Conservation (phyloP, 2,888 invertebrate genomes). For the Aricia artaxerxes region DNA sequence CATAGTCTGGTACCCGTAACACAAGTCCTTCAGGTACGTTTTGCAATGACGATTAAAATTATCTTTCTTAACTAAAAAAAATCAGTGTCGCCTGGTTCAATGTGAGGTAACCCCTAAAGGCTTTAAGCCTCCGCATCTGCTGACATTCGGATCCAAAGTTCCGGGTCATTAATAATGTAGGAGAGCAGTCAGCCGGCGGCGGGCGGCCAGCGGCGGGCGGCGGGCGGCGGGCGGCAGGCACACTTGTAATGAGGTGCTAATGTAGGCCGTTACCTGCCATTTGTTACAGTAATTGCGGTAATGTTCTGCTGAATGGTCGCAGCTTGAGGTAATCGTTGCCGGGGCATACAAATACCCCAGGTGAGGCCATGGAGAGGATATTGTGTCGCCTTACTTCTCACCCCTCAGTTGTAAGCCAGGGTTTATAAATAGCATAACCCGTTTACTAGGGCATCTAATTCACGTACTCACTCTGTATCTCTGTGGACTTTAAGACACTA, state of each 20-base stretch:
- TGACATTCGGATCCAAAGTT: neutral
- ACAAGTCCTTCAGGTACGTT: neutral
- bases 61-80: neutral
- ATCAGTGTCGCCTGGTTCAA: neutral
- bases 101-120: neutral
- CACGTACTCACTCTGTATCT: too few species aligned
- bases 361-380: neutral
- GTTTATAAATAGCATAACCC: too few species aligned
- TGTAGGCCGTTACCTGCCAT: constrained; percentile 1
- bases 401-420: too few species aligned
- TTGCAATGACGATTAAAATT: neutral
- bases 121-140: neutral
- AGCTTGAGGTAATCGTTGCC: neutral
- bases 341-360: neutral
- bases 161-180: neutral
- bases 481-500: too few species aligned
- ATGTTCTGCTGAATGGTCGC: neutral
- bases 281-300: neutral
- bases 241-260: constrained; percentile 13
- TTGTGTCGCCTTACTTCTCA: neutral
- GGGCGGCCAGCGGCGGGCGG: too few species aligned
- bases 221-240: neutral
- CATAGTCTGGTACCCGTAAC: too few species aligned
- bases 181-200: neutral
- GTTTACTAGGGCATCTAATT: too few species aligned